Evolutionary conservation across 92 coral and sea anemone species (phyloP), one percentile per base, ranked within the genome.

Genomic region (Actinernus sp.): DNA sequence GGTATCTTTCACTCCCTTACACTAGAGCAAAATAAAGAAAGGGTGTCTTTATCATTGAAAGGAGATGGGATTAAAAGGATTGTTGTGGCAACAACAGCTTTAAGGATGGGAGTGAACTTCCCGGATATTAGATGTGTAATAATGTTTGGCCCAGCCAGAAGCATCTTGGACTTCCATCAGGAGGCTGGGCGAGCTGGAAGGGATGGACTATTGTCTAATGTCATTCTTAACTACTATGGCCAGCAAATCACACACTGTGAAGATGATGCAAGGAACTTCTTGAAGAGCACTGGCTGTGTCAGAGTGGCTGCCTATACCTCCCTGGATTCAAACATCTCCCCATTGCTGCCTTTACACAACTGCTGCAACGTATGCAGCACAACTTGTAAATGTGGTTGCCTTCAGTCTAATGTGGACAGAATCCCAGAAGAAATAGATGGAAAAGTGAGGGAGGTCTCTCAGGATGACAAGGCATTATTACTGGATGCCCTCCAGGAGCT

Each of bases 31-130:
- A 58, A 32, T 8, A 68, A 76, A 30, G 61, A 55, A 12, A 65
- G 49, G 23, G 1, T 76, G 18, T 1, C 30, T 2, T 18, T 14
- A 0, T 46, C 61, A n/a, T 45, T 76, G 13, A 76, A 76, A 57
- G 59, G 38, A 1, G 26, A 47, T 31, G 83, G 74, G 8, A 55
- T 23, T 10, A 49, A 28, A 2, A 59, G 65, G 26, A 26, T 78
- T 23, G 49, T 78, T 9, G 53, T 67, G 22, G 76, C 85, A 14
- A 34, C 85, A n/a, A 43, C 63, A 6, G 85, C 85, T 0, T 24
- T 78, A 12, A 67, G 71, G 20, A 78, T 67, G 84, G 84, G 84
- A 9, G 71, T 78, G 19, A 78, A 78, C 47, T 78, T 78, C 34
- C 82, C 73, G 11, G 71, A 74, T 61, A 50, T 67, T 8, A 13